Base-by-base conservation (phyloP, 1,140 invertebrate species). In the Bemisia tabaci region DNA sequence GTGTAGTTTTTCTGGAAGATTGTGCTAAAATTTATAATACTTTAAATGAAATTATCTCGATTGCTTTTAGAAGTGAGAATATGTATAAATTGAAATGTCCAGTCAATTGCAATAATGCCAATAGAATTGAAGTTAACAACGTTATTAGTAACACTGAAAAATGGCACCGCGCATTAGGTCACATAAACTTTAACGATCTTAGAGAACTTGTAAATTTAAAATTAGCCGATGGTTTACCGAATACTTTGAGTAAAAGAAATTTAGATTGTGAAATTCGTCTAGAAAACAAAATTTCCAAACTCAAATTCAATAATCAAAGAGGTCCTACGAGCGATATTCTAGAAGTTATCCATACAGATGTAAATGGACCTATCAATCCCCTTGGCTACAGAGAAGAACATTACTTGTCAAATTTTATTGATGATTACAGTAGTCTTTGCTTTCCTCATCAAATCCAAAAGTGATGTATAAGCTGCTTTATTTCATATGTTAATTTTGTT, bases 341-440 rank as follows among this genome's bases (percentile, higher is more conserved):
- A 48, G 33, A 48, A 48, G 17, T 48, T 48, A 48, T 48, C 17
- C 33, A 48, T 17, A 48, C 33, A 17, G 33, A 48, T 48, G 33
- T 48, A 9, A 48, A 48, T 48, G 77, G 77, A 22, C 33, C 33
- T 5, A 9, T 48, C 5, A 48, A 48, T 9, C 33, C 33, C 25
- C 24, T 24, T 12, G 68, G 33, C 17, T 48, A 48, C 17, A 5
- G 33, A 17, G 17, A 48, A 48, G 33, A 48, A 48, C 5, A 48
- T 48, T 48, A 48, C 33, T 48, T 5, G 5, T 5, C 17, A 48
- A 48, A 17, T 48, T 48, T 48, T 48, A 48, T 17, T 48, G 33
- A 48, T 48, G 33, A 48, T 48, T 48, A 9, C 17, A 48, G 33
- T 48, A 48, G 17, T 9, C 17, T 48, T 48, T 9, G 33, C 17